Conservation (phyloP, 2,888 invertebrate genomes). For the Drosophila birchii region DNA sequence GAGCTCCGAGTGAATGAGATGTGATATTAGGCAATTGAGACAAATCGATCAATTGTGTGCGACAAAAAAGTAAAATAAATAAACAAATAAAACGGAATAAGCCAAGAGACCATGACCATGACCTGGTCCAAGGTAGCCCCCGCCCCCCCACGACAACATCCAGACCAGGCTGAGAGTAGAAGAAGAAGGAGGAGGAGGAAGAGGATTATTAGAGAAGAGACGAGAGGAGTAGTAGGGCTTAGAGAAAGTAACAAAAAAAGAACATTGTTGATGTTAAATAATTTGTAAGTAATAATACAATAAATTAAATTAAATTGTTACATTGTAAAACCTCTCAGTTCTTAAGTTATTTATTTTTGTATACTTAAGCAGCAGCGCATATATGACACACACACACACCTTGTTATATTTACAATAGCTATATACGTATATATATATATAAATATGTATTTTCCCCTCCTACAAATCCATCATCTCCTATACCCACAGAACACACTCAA, state of each 20-base stretch:
- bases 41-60: slow-evolving; percentile 50
- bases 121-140: background rate
- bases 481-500: slow-evolving; percentile 22
- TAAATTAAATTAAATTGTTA: slow-evolving; percentile 72
- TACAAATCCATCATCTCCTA: background rate
- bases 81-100: slow-evolving; percentile 29
- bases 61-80: slow-evolving; percentile 42
- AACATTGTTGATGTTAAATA: slow-evolving; percentile 78
- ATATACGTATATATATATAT: slow-evolving; percentile 25
- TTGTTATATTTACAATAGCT: slow-evolving; percentile 65
- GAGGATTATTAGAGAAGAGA: slow-evolving; percentile 9
- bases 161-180: slow-evolving; percentile 12
- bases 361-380: slow-evolving; percentile 75
- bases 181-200: slow-evolving; percentile 4
- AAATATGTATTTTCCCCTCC: slow-evolving; percentile 2
- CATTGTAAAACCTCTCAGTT: slow-evolving; percentile 72
- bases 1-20: slow-evolving; percentile 40
- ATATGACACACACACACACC: slow-evolving; percentile 60
- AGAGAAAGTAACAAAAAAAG: slow-evolving; percentile 36
- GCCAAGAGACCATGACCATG: slow-evolving; percentile 4
- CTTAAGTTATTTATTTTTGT: slow-evolving; percentile 77
- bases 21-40: slow-evolving; percentile 51
- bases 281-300: slow-evolving; percentile 65
- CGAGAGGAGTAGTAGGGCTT: slow-evolving; percentile 30
- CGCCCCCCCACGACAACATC: background rate